Conservation (phyloP, 2,113 vertebrate genomes). For the Syrrhaptes paradoxus region DNA sequence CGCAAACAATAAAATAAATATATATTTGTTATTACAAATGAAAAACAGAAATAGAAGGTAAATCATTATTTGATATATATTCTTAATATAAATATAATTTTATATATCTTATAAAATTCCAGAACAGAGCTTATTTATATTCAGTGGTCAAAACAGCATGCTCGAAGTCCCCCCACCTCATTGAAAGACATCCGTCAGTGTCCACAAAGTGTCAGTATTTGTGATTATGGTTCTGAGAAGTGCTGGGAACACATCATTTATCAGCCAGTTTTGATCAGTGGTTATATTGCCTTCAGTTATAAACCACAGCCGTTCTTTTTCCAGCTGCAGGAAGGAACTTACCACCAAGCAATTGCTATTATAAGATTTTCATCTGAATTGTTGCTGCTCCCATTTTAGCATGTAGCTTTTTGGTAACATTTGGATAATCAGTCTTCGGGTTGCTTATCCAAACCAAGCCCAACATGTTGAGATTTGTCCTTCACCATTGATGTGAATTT, state of each 20-base stretch:
- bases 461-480: not conserved
- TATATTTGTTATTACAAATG: not conserved
- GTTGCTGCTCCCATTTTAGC: conserved; percentile 4
- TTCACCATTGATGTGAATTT: not conserved
- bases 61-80: not conserved
- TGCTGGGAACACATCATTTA: conserved; percentile 1
- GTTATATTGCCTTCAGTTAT: conserved; percentile 17
- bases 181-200: not conserved
- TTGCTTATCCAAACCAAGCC: conserved; percentile 2
- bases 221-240: not conserved
- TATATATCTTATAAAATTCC: not conserved
- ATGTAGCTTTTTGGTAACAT: not conserved
- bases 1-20: not conserved
- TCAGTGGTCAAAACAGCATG: not conserved
- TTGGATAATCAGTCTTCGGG: conserved; percentile 38
- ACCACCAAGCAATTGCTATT: not conserved
- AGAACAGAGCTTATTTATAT: not conserved
- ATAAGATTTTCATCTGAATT: conserved; percentile 5
- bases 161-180: not conserved
- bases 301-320: not conserved
- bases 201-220: not conserved
- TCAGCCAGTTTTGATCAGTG: not conserved
- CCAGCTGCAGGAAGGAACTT: conserved; percentile 19
- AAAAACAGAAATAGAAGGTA: not conserved
- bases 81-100: not conserved